phyloP scores from a whole-genome alignment of 2,888 invertebrate species.

The Macropis europaea region DNA sequence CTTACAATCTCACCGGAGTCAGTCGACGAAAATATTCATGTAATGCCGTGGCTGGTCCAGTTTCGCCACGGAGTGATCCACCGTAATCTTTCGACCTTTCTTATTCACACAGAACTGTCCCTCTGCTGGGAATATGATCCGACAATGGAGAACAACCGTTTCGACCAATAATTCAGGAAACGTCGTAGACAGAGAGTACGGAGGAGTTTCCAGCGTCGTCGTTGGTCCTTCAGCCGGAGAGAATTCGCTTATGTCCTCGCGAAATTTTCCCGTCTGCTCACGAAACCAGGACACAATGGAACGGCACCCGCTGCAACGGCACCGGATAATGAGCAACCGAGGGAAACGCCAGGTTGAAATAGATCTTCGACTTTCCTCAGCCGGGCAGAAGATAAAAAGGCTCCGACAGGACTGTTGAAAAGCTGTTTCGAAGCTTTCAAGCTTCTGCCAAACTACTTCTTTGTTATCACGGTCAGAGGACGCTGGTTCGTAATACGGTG shows the following conservation, averaged over 20 bases:
- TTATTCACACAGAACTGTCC: not conserved
- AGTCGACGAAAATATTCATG: slow-evolving; percentile 41
- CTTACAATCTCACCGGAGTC: slow-evolving; percentile 12
- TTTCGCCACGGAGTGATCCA: slow-evolving; percentile 33
- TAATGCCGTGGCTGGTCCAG: slow-evolving; percentile 35
- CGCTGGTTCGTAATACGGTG: no score
- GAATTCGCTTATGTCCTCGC: slow-evolving; percentile 4
- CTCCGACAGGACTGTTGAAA: no score
- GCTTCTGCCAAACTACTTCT: no score
- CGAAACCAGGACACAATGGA: slow-evolving; percentile 29
- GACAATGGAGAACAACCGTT: slow-evolving; percentile 54
- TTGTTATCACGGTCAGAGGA: no score
- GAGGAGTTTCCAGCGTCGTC: slow-evolving; percentile 19
- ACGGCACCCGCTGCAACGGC: slow-evolving; percentile 10
- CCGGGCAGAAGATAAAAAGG: slow-evolving; percentile 40
- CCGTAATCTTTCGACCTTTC: slow-evolving; percentile 19
- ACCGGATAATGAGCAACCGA: slow-evolving; percentile 47
- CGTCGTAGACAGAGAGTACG: slow-evolving; percentile 33
- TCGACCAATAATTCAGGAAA: slow-evolving; percentile 53
- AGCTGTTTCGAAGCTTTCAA: no score
- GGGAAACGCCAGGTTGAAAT: slow-evolving; percentile 10
- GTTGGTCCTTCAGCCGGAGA: not conserved
- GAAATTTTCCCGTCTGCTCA: slow-evolving; percentile 35
- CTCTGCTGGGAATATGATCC: slow-evolving; percentile 49
- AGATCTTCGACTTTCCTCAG: slow-evolving; percentile 2